Base-by-base conservation (phyloP, 2,113 vertebrate species). In the Rhadina sibilatrix region DNA sequence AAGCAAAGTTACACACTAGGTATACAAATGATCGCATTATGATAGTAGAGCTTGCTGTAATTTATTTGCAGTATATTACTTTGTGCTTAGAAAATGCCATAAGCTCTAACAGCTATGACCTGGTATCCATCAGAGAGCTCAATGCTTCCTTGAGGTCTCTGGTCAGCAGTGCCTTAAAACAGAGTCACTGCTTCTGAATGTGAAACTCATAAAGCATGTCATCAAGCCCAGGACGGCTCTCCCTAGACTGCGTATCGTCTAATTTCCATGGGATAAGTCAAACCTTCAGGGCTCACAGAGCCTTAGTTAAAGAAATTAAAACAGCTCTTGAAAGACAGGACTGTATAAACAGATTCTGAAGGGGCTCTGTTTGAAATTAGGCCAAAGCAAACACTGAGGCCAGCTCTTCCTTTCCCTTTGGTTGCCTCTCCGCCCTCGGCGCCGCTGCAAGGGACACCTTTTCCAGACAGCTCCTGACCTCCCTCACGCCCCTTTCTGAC, bases 261-360 rank as follows among this genome's bases (percentile, higher is more conserved):
- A 60, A 94, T 96, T 95, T 90, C 87, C 89, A 87, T 49, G 52
- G 70, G 87, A 84, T 93, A 95, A 90, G 30, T 56, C 63, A 69
- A 64, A 91, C 82, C 96, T 97, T 83, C 47, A 87, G 95, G 95
- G 80, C 70, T 65, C 9, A 12, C 63, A 57, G 76, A 93, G 68
- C 78, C 75, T 89, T 91, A 87, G 53, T 93, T 95, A 91, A 91
- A 97, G 91, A 97, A 97, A 96, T 95, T 96, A 95, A 95, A 97
- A 90, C 50, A 84, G 84, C 78, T 95, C 84, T 94, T 95, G 96
- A 97, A 96, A 97, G 94, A 92, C 86, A 83, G 89, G 75, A 91
- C 69, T 95, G 93, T 90, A 86, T 92, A 95, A 97, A 97, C 85
- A 92, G 83, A 71, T 82, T 93, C 89, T 44, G 79, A 93, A 96